Percentiles rank a stretch among this genome's conserved stretches.
phyloP scores from a whole-genome alignment of 1,140 invertebrate genomes.

The Chionoecetes opilio region DNA sequence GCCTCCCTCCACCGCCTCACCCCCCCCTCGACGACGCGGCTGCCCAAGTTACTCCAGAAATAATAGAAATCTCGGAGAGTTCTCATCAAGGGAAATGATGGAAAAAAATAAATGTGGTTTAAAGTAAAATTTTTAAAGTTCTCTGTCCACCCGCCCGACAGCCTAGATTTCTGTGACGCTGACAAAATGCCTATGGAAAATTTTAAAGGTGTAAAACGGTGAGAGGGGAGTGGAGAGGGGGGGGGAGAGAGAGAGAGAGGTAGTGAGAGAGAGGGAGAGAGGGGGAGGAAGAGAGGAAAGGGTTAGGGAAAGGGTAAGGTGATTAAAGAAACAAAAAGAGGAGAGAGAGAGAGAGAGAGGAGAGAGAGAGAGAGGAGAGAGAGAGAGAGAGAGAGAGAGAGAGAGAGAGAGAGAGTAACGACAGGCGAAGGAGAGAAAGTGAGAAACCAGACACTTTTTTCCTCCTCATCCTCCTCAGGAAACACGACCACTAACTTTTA shows the following conservation, averaged over 20 bases:
- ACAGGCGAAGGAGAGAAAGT: background rate
- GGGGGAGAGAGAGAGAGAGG: background rate
- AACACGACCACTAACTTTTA: background rate
- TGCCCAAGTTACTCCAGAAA: background rate
- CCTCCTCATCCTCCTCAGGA: background rate
- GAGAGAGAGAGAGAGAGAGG: conserved; percentile 62
- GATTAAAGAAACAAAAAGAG: background rate
- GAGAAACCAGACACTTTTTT: no score
- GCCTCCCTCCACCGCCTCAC: background rate
- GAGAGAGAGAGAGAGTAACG: conserved; percentile 25
- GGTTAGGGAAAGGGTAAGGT: background rate
- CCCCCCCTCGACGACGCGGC: background rate
- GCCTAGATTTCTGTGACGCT: no score
- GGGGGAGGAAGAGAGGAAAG: background rate
- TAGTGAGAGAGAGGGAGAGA: background rate
- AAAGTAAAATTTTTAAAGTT: background rate
- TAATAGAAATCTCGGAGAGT: background rate
- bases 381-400: conserved; percentile 53
- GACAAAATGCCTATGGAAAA: no score
- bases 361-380: background rate
- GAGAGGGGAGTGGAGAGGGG: background rate
- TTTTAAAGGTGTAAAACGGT: background rate
- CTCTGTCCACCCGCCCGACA: background rate
- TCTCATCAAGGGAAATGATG: background rate
- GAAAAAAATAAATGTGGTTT: background rate